phyloP scores from a whole-genome alignment of 2,113 vertebrate species.

The Nematolebias whitei region DNA sequence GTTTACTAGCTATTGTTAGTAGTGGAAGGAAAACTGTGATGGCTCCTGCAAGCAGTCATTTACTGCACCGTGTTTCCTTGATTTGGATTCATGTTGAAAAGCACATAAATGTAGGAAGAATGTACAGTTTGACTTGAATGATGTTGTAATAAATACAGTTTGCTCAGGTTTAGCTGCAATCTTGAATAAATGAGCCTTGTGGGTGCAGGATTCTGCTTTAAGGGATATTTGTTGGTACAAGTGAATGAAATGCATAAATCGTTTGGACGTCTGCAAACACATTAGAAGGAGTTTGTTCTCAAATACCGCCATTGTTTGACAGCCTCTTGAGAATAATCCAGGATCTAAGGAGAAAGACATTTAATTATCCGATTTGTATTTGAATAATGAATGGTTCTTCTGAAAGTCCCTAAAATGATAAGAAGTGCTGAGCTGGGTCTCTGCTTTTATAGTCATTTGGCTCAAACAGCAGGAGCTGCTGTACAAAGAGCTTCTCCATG shows the following conservation, averaged over 20 bases:
- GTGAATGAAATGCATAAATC: background rate
- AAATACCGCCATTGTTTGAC: background rate
- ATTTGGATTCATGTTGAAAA: background rate
- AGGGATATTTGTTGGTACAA: background rate
- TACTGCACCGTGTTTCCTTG: background rate
- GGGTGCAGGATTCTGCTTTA: too few species aligned
- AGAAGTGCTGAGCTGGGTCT: conserved; percentile 7
- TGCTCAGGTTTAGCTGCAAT: too few species aligned
- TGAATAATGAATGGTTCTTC: background rate
- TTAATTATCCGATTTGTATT: background rate
- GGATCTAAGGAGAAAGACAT: background rate
- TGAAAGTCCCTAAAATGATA: background rate
- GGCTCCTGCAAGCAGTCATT: background rate
- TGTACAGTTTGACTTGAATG: conserved; percentile 1
- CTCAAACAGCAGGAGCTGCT: conserved; percentile 27
- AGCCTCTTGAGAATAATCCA: background rate
- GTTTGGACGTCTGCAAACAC: background rate
- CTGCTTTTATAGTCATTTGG: conserved; percentile 1
- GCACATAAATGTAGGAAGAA: background rate
- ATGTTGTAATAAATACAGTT: conserved; percentile 2
- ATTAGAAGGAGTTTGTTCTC: conserved; percentile 6
- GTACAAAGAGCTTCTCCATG: conserved; percentile 2
- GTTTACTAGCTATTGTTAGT: background rate
- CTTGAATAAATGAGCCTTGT: too few species aligned
- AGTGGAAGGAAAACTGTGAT: background rate